These are phyloP conservation scores for Nothobranchius kuhntae DNA, from an alignment of 2,113 vertebrate genomes.

Conservation along the genomic window DNA sequence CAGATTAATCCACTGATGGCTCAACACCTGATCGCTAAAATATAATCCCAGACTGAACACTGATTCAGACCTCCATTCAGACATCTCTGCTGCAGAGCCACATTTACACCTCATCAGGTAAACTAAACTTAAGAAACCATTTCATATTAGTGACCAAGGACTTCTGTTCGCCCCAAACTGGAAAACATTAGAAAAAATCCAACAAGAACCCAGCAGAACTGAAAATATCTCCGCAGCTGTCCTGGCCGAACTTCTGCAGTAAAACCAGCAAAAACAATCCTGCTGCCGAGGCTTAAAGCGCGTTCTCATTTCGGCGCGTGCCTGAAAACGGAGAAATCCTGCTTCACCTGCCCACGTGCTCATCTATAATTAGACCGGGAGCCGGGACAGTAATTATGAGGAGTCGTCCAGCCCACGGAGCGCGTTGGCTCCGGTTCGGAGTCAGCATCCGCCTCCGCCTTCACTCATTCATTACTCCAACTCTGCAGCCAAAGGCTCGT, in stretches of 20 bases:
- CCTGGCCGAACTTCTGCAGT: background rate
- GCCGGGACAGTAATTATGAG: background rate
- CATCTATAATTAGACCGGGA: slow-evolving; percentile 28
- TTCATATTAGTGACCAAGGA: background rate
- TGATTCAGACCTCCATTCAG: too few relatives aligned
- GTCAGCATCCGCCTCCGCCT: background rate
- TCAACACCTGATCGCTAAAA: too few relatives aligned
- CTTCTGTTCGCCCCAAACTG: background rate
- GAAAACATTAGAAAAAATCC: background rate
- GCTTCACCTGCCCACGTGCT: slow-evolving; percentile 12
- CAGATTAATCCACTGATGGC: too few relatives aligned
- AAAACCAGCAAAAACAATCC: background rate
- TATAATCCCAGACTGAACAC: too few relatives aligned
- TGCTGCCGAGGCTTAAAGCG: background rate
- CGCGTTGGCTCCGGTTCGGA: background rate
- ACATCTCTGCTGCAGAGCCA: too few relatives aligned
- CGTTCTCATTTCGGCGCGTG: background rate
- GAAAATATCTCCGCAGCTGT: background rate
- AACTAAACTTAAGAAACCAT: background rate
- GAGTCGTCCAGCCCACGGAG: slow-evolving; percentile 3
- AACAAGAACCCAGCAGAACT: background rate
- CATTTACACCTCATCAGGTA: too few relatives aligned
- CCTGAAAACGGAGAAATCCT: background rate
- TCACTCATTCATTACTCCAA: background rate
- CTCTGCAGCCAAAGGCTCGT: too few relatives aligned